These are phyloP conservation scores for Gastrophryne carolinensis DNA, from an alignment of 2,797 vertebrate genomes.

Conservation along the genomic window DNA sequence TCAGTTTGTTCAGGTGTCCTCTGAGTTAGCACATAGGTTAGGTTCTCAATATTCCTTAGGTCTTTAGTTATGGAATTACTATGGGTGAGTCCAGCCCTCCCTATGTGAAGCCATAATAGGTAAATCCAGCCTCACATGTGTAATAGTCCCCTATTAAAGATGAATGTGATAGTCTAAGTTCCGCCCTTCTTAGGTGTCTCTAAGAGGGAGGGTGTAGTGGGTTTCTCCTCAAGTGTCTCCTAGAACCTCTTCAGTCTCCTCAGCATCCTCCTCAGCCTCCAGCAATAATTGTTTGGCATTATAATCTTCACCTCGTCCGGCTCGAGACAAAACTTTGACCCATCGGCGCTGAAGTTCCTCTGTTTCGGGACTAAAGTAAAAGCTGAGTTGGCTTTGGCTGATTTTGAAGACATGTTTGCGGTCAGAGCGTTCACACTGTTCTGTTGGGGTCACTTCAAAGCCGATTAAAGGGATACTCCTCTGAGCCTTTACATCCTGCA, in stretches of 20 bases:
- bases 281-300: conserved; percentile 70
- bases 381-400: conserved; percentile 86
- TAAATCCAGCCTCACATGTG: conserved; percentile 1
- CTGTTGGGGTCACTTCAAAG: conserved; percentile 82
- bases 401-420: conserved; percentile 86
- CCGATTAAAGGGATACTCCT: conserved; percentile 87
- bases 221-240: conserved; percentile 45
- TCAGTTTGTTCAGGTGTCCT: not conserved
- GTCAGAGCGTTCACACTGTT: conserved; percentile 82
- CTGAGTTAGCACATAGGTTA: not conserved
- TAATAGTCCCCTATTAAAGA: conserved; percentile 33
- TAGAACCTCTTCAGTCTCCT: conserved; percentile 61
- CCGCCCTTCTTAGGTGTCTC: conserved; percentile 53
- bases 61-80: conserved; percentile 34
- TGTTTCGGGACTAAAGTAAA: conserved; percentile 86
- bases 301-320: conserved; percentile 81
- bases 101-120: conserved; percentile 21
- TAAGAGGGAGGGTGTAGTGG: conserved; percentile 46
- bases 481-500: conserved; percentile 89
- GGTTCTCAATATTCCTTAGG: conserved; percentile 8
- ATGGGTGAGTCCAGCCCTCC: conserved; percentile 53
- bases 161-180: conserved; percentile 41
- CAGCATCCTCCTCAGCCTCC: conserved; percentile 78
- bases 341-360: conserved; percentile 85
- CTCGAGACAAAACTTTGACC: conserved; percentile 81